phyloP scores from a whole-genome alignment of 2,888 invertebrate species.

The Podabrus alpinus region DNA sequence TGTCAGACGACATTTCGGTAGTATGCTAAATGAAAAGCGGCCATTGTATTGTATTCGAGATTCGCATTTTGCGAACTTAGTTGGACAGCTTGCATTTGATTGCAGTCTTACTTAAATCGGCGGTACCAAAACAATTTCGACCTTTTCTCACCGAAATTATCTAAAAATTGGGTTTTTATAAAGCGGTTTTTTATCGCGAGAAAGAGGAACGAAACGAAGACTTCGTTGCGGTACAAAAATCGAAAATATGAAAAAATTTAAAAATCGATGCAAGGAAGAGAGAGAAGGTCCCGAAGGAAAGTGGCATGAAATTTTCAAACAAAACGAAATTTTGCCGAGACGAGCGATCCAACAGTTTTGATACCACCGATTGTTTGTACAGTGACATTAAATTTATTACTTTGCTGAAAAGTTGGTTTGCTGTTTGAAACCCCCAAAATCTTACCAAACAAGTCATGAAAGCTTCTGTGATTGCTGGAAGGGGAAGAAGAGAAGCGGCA shows the following conservation, averaged over 20 bases:
- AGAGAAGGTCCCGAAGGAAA: no score
- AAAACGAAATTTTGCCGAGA: no score
- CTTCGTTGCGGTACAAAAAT: no score
- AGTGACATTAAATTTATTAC: conserved; percentile 49
- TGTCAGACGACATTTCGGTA: conserved; percentile 49
- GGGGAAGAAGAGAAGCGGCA: conserved; percentile 42
- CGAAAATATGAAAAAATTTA: neutral
- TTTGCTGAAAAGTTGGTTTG: conserved; percentile 50
- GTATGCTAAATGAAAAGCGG: conserved; percentile 54
- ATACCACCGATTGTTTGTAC: conserved; percentile 40
- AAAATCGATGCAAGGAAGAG: neutral
- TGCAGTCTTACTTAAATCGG: neutral
- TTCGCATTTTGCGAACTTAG: conserved; percentile 32
- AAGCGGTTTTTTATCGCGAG: neutral
- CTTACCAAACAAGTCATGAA: conserved; percentile 45
- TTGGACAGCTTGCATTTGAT: conserved; percentile 29
- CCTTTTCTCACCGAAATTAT: neutral
- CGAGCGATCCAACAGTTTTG: conserved; percentile 38
- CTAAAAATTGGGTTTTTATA: neutral
- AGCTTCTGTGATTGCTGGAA: conserved; percentile 34
- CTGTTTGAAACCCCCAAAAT: conserved; percentile 49
- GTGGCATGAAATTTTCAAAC: neutral
- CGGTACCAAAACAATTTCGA: neutral
- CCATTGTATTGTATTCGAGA: conserved; percentile 52
- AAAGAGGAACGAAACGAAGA: neutral